These are phyloP conservation scores for Rhinichthys klamathensis DNA, from an alignment of 2,113 vertebrate genomes.

Conservation along the genomic window DNA sequence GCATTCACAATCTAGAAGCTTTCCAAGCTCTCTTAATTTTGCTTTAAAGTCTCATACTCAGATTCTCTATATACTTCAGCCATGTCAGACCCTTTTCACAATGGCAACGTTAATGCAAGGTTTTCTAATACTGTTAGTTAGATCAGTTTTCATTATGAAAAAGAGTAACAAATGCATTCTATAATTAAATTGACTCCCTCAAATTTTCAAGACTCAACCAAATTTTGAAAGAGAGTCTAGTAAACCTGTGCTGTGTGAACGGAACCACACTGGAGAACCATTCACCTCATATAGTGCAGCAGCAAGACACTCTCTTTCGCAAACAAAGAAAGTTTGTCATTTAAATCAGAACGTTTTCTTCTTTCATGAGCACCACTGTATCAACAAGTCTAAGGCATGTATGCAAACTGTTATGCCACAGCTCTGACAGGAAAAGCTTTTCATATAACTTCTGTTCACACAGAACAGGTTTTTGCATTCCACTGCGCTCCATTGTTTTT, in stretches of 20 bases:
- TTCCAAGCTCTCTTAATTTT: slow-evolving; percentile 9
- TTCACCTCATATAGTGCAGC: neutral
- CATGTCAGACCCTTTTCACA: too few relatives aligned
- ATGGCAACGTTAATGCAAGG: too few relatives aligned
- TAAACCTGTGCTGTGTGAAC: neutral
- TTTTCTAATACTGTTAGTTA: too few relatives aligned
- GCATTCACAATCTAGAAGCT: neutral
- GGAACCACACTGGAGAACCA: neutral
- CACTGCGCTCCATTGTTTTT: neutral
- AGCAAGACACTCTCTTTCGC: neutral
- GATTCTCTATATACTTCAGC: neutral
- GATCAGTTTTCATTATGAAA: too few relatives aligned
- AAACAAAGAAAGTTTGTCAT: neutral
- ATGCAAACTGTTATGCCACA: too few relatives aligned
- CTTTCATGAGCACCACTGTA: neutral
- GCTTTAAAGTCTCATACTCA: neutral
- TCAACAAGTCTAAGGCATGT: neutral
- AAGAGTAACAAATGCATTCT: too few relatives aligned
- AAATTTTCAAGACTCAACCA: too few relatives aligned
- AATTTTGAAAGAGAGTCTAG: too few relatives aligned
- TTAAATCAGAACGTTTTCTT: neutral
- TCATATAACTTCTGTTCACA: neutral
- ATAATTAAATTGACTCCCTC: too few relatives aligned
- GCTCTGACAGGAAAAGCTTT: neutral
- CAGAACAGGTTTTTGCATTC: neutral